A percentile compares a stretch with the other conserved stretches of the same genome.
Conservation (phyloP, 2,113 vertebrate species). For the Muntiacus muntjak region DNA sequence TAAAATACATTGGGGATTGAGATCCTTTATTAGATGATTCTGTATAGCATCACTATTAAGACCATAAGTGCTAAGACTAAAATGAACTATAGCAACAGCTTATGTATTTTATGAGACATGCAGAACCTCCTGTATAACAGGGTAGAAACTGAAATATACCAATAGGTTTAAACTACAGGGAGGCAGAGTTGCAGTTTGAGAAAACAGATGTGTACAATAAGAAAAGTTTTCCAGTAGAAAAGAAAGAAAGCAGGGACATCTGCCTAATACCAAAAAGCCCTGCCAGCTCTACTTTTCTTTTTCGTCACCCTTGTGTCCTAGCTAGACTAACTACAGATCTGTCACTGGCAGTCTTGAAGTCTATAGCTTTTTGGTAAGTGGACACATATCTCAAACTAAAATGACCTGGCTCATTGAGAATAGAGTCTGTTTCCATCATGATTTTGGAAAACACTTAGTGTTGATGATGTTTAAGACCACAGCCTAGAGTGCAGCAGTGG, state of each 20-base stretch:
- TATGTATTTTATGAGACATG: background rate
- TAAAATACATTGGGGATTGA: background rate
- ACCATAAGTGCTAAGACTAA: background rate
- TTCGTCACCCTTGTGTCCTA: background rate
- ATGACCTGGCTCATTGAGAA: background rate
- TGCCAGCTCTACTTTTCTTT: background rate
- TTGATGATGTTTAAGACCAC: background rate
- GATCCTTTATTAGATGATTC: background rate
- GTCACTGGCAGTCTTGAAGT: background rate
- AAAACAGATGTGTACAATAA: background rate
- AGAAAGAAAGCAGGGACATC: background rate
- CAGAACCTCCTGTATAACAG: background rate
- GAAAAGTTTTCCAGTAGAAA: background rate
- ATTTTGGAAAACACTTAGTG: background rate
- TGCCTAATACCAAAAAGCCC: background rate
- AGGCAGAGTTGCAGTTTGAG: background rate
- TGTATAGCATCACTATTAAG: background rate
- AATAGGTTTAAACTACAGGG: background rate
- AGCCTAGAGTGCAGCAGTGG: background rate
- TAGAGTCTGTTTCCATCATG: background rate
- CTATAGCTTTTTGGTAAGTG: background rate
- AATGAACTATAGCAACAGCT: background rate
- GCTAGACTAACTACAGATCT: background rate
- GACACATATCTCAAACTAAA: slow-evolving; percentile 11
- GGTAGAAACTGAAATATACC: background rate